Evolutionary conservation across 1,140 invertebrate genomes (phyloP).

Genomic region (Apis laboriosa): DNA sequence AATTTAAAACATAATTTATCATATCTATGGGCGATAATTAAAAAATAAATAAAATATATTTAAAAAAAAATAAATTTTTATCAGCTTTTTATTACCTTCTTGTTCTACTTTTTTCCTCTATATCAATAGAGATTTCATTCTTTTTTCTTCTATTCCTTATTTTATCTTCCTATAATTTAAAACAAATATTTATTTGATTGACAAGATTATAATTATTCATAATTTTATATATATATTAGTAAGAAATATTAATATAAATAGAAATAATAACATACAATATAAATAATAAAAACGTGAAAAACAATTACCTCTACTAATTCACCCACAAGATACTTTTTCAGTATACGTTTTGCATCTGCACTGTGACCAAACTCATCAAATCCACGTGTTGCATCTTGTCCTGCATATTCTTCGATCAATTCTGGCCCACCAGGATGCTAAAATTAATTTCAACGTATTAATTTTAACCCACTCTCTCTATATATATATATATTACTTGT

Average conservation of each 20-base stretch:
- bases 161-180: slow-evolving; percentile 54
- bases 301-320: slow-evolving; percentile 80
- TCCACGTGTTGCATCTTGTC: slow-evolving; percentile 83
- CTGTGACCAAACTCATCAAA: slow-evolving; percentile 86
- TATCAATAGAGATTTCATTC: background rate
- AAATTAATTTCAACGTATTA: slow-evolving; percentile 34
- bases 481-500: background rate
- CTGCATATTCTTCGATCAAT: slow-evolving; percentile 83
- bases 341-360: slow-evolving; percentile 81
- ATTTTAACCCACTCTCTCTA: too few species aligned
- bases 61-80: background rate
- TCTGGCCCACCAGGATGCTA: slow-evolving; percentile 86
- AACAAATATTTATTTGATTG: background rate
- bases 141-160: slow-evolving; percentile 45
- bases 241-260: too few species aligned
- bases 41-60: too few species aligned
- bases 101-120: background rate
- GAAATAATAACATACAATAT: background rate
- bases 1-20: too few species aligned
- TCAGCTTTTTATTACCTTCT: slow-evolving; percentile 45
- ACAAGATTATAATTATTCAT: too few species aligned
- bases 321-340: slow-evolving; percentile 85
- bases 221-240: too few species aligned
- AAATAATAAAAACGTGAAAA: background rate
- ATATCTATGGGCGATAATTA: too few species aligned